Evolutionary conservation across 2,113 vertebrate species (phyloP), one percentile per base, ranked within the genome.

Genomic region (Lampris incognitus): DNA sequence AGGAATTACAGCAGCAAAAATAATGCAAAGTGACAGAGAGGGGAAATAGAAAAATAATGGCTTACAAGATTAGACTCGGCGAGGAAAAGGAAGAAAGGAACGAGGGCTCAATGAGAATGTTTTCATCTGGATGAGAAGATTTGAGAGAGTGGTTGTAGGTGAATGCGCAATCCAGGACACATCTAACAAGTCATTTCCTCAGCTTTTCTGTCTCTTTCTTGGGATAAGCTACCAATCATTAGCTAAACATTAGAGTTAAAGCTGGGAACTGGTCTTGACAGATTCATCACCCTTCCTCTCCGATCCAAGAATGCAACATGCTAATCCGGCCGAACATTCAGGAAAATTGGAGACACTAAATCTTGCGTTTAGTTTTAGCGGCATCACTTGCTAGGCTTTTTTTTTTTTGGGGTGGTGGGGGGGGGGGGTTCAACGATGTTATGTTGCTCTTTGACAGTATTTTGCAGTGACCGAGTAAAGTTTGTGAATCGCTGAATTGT

Each of bases 1-100:
- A 92, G 95, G 96, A 95, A 96, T 97, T 97, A 97, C 95, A 97
- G 96, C 94, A 91, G 92, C 93, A 95, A 95, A 96, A 96, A 97
- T 96, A 97, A 97, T 96, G 95, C 93, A 93, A 95, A 94, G 95
- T 95, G 95, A 96, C 95, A 95, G 95, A 96, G 93, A 96, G 94
- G 94, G 96, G 96, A 96, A 97, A 95, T 95, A 95, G 95, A 95
- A 95, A 96, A 95, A 95, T 96, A 96, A 96, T 95, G 92, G 95
- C 93, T 95, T 94, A 96, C 94, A 96, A 94, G 95, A 84, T 88
- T 93, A 92, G 91, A 87, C 87, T 79, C 81, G 83, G 93, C 88
- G 87, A 93, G 91, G 89, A 87, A 89, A 92, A 92, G 88, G 86
- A 89, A 85, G 90, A 92, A 94, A 94, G 87, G 86, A 90, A 89